phyloP scores from a whole-genome alignment of 2,797 vertebrate genomes.

The Anolis apletophallus region DNA sequence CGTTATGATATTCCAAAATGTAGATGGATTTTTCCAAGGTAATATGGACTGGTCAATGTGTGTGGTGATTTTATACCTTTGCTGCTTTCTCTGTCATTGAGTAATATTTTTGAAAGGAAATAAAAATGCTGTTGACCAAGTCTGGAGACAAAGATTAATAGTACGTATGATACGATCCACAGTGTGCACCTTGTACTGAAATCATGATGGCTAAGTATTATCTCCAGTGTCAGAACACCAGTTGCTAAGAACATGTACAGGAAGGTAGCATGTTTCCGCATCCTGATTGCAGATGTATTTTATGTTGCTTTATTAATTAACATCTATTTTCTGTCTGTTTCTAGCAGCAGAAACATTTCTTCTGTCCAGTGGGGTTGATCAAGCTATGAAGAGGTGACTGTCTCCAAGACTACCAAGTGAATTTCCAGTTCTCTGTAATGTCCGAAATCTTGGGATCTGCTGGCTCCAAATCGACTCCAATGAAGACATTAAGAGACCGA shows the following conservation, averaged over 20 bases:
- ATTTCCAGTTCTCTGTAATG: too few species aligned
- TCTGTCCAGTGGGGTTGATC: too few species aligned
- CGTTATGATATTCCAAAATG: neutral
- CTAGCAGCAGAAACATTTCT: too few species aligned
- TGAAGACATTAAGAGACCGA: too few species aligned
- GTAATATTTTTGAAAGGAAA: conserved; percentile 47
- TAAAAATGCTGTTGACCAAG: neutral
- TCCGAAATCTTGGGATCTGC: too few species aligned
- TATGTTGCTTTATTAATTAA: neutral
- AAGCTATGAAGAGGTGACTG: too few species aligned
- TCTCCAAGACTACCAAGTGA: too few species aligned
- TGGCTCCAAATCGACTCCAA: too few species aligned
- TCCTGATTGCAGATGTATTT: neutral
- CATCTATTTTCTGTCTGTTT: neutral
- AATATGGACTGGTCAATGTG: neutral
- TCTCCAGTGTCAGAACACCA: neutral
- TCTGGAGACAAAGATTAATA: neutral
- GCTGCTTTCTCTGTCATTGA: conserved; percentile 54
- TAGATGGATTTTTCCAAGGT: neutral
- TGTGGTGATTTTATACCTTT: too few species aligned
- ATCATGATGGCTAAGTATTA: neutral
- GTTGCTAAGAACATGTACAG: neutral
- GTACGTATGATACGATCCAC: neutral
- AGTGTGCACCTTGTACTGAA: neutral
- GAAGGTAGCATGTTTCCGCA: neutral